Conservation (phyloP, 2,888 invertebrate species). For the Ophion costatus region DNA sequence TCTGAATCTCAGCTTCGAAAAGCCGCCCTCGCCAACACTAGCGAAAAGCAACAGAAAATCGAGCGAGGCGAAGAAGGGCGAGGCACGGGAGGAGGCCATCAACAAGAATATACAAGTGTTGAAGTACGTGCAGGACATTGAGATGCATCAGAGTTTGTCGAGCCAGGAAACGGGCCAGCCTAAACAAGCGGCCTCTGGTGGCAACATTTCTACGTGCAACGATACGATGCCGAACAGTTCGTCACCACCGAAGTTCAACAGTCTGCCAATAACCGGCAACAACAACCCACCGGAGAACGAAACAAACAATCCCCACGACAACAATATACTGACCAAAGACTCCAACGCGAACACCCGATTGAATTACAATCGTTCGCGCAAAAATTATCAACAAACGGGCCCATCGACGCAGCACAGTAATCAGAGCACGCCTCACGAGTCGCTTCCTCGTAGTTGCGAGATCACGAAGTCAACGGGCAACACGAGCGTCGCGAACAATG, state of each 20-base stretch:
- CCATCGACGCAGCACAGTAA: slow-evolving; percentile 53
- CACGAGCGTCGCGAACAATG: slow-evolving; percentile 36
- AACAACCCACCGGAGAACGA: slow-evolving; percentile 69
- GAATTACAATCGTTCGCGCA: slow-evolving; percentile 75
- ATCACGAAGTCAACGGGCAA: slow-evolving; percentile 31
- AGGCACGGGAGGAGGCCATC: slow-evolving; percentile 79
- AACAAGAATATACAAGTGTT: slow-evolving; percentile 80
- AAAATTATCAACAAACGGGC: slow-evolving; percentile 72
- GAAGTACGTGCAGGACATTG: slow-evolving; percentile 84
- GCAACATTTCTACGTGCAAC: slow-evolving; percentile 66
- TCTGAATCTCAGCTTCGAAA: slow-evolving; percentile 78
- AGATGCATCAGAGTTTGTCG: slow-evolving; percentile 83
- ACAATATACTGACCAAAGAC: slow-evolving; percentile 70
- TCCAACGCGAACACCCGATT: slow-evolving; percentile 69
- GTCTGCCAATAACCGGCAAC: slow-evolving; percentile 63
- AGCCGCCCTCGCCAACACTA: slow-evolving; percentile 77
- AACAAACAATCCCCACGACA: slow-evolving; percentile 69
- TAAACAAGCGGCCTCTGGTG: slow-evolving; percentile 62
- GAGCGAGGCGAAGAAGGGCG: slow-evolving; percentile 76
- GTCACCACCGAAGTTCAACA: slow-evolving; percentile 70
- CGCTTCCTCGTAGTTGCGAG: slow-evolving; percentile 16
- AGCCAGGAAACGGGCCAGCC: slow-evolving; percentile 76
- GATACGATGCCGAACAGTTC: slow-evolving; percentile 69
- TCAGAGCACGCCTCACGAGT: slow-evolving; percentile 36
- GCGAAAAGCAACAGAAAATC: slow-evolving; percentile 76